Percentiles rank a stretch among this genome's conserved stretches.
Evolutionary conservation across 2,888 invertebrate species (phyloP).

Genomic region (Sinopyrophorus schimmeli): DNA sequence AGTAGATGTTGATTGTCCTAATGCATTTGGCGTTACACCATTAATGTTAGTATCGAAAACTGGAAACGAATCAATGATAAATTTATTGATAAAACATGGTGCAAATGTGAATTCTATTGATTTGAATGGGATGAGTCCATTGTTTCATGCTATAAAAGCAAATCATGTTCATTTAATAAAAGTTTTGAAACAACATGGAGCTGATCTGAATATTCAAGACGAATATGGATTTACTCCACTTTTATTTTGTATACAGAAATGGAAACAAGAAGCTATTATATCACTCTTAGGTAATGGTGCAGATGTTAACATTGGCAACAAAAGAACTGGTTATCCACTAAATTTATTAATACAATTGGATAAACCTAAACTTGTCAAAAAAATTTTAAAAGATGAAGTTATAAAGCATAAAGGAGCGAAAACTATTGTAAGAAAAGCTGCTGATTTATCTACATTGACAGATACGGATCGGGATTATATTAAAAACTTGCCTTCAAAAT

Average conservation of each 20-base stretch:
- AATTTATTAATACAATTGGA: constrained; percentile 11
- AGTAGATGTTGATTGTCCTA: constrained; percentile 6
- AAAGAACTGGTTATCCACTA: constrained; percentile 9
- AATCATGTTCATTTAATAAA: constrained; percentile 8
- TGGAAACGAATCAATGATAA: constrained; percentile 17
- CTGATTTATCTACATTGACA: not conserved
- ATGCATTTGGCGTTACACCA: constrained; percentile 9
- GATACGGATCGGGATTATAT: not conserved
- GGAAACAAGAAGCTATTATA: not conserved
- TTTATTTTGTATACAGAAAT: constrained; percentile 12
- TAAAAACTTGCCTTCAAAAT: no score
- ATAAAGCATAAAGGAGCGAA: not conserved
- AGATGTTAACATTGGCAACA: constrained; percentile 13
- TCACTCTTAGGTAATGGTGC: constrained; percentile 14
- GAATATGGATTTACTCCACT: constrained; percentile 17
- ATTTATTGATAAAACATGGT: constrained; percentile 9
- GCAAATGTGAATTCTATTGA: constrained; percentile 15
- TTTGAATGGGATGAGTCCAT: constrained; percentile 15
- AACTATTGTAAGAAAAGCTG: not conserved
- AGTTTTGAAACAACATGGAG: constrained; percentile 10
- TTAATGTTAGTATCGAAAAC: constrained; percentile 16
- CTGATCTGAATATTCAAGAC: constrained; percentile 18
- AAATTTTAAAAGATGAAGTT: constrained; percentile 4
- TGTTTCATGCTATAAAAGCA: constrained; percentile 17
- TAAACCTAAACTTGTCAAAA: constrained; percentile 7